Percentiles rank a stretch among this genome's conserved stretches.
These are phyloP conservation scores for Dicyrtoma fusca DNA, from an alignment of 2,888 invertebrate species.

Conservation along the genomic window DNA sequence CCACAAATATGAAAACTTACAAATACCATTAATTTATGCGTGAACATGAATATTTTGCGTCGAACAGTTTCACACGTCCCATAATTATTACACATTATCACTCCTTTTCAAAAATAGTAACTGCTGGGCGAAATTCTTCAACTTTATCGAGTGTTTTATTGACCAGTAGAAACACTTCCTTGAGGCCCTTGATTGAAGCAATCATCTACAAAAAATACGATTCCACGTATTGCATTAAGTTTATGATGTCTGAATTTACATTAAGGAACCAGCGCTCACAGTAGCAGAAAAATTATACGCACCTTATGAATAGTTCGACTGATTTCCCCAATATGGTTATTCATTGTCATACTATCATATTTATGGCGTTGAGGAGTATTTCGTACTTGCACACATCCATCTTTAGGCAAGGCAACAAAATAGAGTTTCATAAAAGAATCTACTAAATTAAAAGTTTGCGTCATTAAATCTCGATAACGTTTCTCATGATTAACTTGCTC, in stretches of 20 bases:
- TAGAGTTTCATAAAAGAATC: constrained; percentile 32
- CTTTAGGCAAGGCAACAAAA: constrained; percentile 29
- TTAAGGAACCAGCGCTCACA: too few species aligned
- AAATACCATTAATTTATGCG: too few species aligned
- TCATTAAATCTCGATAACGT: constrained; percentile 24
- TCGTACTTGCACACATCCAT: constrained; percentile 21
- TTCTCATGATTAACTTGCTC: constrained; percentile 34
- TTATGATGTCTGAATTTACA: too few species aligned
- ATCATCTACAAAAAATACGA: constrained; percentile 19
- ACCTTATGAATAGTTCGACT: constrained; percentile 24
- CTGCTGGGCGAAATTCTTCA: constrained; percentile 26
- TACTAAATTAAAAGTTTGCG: constrained; percentile 23
- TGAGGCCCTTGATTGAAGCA: constrained; percentile 17
- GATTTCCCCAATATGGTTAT: constrained; percentile 20
- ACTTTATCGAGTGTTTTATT: constrained; percentile 26
- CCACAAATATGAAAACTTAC: too few species aligned
- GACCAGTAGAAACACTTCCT: constrained; percentile 23
- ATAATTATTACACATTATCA: too few species aligned
- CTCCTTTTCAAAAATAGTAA: too few species aligned
- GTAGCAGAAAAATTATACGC: too few species aligned
- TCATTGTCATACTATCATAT: constrained; percentile 22
- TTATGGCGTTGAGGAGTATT: constrained; percentile 21
- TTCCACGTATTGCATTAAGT: not conserved
- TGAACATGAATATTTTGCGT: too few species aligned
- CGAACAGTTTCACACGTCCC: too few species aligned